phyloP scores from a whole-genome alignment of 2,888 invertebrate genomes.

The Eupithecia insigniata region DNA sequence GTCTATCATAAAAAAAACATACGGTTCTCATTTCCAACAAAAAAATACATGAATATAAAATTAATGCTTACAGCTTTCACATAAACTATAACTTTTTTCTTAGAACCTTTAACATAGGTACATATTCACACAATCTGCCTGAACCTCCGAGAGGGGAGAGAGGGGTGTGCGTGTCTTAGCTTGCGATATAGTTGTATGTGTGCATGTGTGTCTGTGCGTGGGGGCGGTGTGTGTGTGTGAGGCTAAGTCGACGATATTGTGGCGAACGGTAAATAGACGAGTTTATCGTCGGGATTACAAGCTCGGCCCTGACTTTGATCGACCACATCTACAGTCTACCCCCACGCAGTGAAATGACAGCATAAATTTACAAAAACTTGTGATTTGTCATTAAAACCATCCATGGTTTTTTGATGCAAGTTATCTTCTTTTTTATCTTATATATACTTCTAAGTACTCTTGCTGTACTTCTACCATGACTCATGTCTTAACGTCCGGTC shows the following conservation, averaged over 20 bases:
- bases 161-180: background rate
- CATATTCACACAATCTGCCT: background rate
- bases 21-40: background rate
- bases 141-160: background rate
- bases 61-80: background rate
- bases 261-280: constrained; percentile 11
- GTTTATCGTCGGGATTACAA: background rate
- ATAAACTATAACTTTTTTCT: background rate
- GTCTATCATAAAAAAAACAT: background rate
- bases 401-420: too few species aligned
- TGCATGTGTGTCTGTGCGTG: background rate
- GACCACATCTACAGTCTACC: background rate
- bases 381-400: too few species aligned
- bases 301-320: background rate
- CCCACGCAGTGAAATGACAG: too few species aligned
- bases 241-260: background rate
- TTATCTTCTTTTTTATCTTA: too few species aligned
- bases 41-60: background rate
- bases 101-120: background rate
- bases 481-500: too few species aligned
- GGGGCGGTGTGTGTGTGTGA: background rate
- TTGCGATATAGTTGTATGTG: background rate
- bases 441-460: too few species aligned
- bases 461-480: too few species aligned
- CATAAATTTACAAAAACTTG: too few species aligned